A percentile compares a stretch with the other conserved stretches of the same genome.
Evolutionary conservation across 1,140 invertebrate genomes (phyloP).

Genomic region (Nephotettix cincticeps): DNA sequence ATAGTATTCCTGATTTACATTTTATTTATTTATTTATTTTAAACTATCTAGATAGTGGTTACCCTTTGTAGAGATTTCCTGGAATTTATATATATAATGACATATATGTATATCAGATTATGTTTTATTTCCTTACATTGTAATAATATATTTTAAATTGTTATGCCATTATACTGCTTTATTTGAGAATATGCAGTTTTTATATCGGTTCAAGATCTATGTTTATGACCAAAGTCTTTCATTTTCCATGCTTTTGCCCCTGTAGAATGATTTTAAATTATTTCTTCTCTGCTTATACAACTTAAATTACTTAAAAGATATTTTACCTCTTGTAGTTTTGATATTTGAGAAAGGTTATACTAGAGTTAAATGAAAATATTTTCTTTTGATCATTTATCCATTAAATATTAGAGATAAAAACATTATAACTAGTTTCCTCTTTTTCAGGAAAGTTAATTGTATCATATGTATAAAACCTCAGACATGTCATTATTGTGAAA

Average conservation of each 20-base stretch:
- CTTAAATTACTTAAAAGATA: background rate
- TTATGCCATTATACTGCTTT: background rate
- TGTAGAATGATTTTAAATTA: background rate
- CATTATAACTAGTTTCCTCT: background rate
- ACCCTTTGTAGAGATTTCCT: too few relatives aligned
- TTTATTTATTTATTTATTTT: background rate
- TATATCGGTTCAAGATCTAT: background rate
- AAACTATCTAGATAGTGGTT: background rate
- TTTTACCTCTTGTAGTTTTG: background rate
- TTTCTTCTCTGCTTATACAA: background rate
- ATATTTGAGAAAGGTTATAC: background rate
- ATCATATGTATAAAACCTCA: background rate
- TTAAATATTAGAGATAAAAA: background rate
- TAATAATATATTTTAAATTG: too few relatives aligned
- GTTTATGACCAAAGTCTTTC: conserved; percentile 20
- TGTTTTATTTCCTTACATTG: too few relatives aligned
- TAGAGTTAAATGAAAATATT: too few relatives aligned
- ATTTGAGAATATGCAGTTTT: background rate
- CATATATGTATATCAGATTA: too few relatives aligned
- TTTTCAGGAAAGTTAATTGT: background rate
- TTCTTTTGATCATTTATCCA: too few relatives aligned
- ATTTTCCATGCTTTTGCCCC: background rate
- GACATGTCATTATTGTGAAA: too few relatives aligned
- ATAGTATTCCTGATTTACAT: background rate
- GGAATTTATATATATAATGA: too few relatives aligned